Base-by-base conservation (phyloP, 37 sponge, comb jelly and placozoan genomes). In the Hexactinellida sp. region DNA sequence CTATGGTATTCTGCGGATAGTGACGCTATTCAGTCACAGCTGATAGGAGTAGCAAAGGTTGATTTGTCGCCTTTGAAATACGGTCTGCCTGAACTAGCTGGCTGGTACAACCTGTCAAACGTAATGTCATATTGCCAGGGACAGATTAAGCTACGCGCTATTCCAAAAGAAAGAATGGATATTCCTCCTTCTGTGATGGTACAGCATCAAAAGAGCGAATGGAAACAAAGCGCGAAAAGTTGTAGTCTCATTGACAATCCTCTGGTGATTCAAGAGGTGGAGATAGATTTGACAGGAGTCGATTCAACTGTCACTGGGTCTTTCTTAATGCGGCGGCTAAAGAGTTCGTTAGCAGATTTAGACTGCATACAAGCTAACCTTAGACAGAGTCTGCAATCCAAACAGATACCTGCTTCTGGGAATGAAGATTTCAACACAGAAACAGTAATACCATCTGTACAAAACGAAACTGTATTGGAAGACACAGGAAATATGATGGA, bases 101-200 rank as follows among this genome's bases (percentile, higher is more conserved):
- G 96, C 0, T 96, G 96, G 96, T 96, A 96, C 86, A 87, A 93
- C 63, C 84, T 93, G 28, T 10, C 76, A n/a, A 63, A 63, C 13
- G 76, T 63, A 7, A 63, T 63, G 76, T 63, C 76, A 63, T 63
- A 7, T 63, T 63, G 76, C 34, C 76, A 63, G 76, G 76, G 76
- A 63, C 76, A 63, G 34, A 63, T 63, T 25, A 63, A 63, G 13
- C 5, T 63, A 63, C 76, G 76, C 3, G 76, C 76, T 63, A 63
- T n/a, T 3, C 76, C 76, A 5, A 63, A 23, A n/a, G 76, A 63
- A n/a, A 23, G 76, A n/a, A 10, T 63, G 21, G 30, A 63, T 7
- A 63, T 63, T 32, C 76, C 76, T 63, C 13, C 76, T 63, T 63
- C 76, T 32, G 76, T 63, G 34, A 63, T 3, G 34, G 76, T 63